Evolutionary conservation across 2,113 vertebrate species (phyloP).

Genomic region (Syngnathus floridae): DNA sequence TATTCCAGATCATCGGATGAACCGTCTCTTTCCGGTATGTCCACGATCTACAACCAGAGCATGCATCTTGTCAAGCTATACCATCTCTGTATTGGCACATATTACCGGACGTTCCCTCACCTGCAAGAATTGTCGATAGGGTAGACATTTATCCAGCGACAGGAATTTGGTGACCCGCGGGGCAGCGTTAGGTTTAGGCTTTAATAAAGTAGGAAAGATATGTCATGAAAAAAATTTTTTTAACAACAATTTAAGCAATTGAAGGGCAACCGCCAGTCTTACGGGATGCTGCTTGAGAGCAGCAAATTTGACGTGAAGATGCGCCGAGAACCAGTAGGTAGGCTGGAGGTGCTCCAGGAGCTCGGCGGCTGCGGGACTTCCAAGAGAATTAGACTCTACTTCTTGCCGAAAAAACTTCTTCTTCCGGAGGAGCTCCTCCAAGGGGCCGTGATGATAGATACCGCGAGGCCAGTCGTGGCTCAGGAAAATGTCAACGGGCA

Average conservation of each 20-base stretch:
- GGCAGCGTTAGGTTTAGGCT: conserved; percentile 67
- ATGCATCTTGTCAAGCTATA: background rate
- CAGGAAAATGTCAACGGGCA: conserved; percentile 88
- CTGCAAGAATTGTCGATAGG: conserved; percentile 92
- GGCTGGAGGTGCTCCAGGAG: conserved; percentile 87
- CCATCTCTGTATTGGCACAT: background rate
- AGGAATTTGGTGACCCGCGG: conserved; percentile 90
- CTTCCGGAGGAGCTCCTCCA: conserved; percentile 79
- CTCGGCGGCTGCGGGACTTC: conserved; percentile 89
- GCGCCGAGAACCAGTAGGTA: conserved; percentile 93
- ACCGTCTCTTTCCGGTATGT: conserved; percentile 79
- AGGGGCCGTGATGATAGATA: conserved; percentile 90
- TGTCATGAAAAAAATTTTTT: background rate
- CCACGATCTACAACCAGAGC: conserved; percentile 68
- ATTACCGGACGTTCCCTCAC: conserved; percentile 56
- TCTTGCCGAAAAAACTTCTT: conserved; percentile 91
- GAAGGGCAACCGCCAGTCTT: conserved; percentile 28
- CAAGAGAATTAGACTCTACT: conserved; percentile 86
- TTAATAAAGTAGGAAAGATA: conserved; percentile 16
- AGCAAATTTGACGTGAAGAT: conserved; percentile 95
- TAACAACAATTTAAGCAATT: background rate
- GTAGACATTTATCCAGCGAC: conserved; percentile 95
- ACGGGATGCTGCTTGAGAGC: conserved; percentile 91
- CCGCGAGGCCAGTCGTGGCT: conserved; percentile 96
- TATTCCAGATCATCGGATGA: conserved; percentile 83